These are phyloP conservation scores for Hirudo medicinalis DNA, from an alignment of 1,140 invertebrate genomes.

Conservation along the genomic window DNA sequence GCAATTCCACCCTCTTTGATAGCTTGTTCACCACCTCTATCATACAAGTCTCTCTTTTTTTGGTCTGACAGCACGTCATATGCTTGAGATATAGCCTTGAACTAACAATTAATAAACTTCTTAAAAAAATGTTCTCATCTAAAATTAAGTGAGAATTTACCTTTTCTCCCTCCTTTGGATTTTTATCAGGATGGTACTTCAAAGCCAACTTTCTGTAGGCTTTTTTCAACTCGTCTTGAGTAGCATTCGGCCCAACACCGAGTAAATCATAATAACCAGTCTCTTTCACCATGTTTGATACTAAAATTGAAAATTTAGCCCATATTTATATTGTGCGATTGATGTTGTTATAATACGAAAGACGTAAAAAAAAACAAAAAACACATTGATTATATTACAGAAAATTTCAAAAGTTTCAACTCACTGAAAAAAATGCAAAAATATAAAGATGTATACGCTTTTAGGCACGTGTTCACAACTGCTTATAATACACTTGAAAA, in stretches of 20 bases:
- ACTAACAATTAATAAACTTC: constrained; percentile 43
- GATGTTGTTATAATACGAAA: too few relatives aligned
- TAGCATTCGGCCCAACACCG: constrained; percentile 76
- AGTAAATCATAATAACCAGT: constrained; percentile 89
- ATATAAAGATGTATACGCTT: too few relatives aligned
- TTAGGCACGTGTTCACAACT: too few relatives aligned
- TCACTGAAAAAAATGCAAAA: too few relatives aligned
- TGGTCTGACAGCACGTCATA: constrained; percentile 93
- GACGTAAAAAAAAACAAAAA: too few relatives aligned
- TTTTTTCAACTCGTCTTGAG: constrained; percentile 80
- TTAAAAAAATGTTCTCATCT: background rate
- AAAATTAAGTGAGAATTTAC: constrained; percentile 25
- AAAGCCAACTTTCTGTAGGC: constrained; percentile 59
- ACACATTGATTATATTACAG: too few relatives aligned
- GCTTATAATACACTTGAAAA: too few relatives aligned
- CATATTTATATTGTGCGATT: too few relatives aligned
- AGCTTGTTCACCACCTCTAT: constrained; percentile 91
- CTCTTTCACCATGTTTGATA: constrained; percentile 84
- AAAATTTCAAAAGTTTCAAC: too few relatives aligned
- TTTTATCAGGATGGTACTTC: constrained; percentile 98
- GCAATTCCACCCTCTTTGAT: constrained; percentile 78
- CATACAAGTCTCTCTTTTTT: constrained; percentile 88
- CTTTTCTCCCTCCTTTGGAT: constrained; percentile 77
- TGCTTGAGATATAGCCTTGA: constrained; percentile 92
- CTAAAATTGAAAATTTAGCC: background rate